A percentile compares a stretch with the other conserved stretches of the same genome.
Evolutionary conservation across 1,140 invertebrate genomes (phyloP).

Genomic region (Psix sp.): DNA sequence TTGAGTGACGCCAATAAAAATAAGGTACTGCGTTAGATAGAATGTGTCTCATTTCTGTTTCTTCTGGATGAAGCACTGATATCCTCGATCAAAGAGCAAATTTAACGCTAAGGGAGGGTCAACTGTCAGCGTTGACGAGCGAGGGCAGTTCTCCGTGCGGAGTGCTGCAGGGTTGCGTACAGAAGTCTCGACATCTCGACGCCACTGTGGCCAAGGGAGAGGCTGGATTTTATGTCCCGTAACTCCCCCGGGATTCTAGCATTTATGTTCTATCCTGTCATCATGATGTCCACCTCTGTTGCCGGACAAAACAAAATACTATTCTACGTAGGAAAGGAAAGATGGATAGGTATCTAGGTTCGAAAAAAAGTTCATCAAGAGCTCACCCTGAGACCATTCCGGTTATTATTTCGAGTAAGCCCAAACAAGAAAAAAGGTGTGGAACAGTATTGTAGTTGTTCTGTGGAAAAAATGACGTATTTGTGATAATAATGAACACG

Average conservation of each 20-base stretch:
- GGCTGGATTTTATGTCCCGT: conserved; percentile 75
- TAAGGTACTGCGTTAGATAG: conserved; percentile 48
- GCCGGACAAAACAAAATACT: conserved; percentile 73
- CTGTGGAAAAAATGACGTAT: too few species aligned
- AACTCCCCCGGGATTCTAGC: conserved; percentile 72
- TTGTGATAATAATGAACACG: too few species aligned
- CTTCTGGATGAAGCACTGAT: conserved; percentile 34
- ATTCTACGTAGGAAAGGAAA: conserved; percentile 39
- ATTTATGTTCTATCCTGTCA: conserved; percentile 74
- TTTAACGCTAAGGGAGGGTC: conserved; percentile 68
- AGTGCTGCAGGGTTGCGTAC: conserved; percentile 50
- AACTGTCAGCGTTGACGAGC: conserved; percentile 70
- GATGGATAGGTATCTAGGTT: conserved; percentile 17
- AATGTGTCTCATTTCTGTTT: conserved; percentile 28
- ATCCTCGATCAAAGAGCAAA: conserved; percentile 62
- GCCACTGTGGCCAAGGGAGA: conserved; percentile 68
- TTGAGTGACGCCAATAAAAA: conserved; percentile 61
- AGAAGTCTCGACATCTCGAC: conserved; percentile 73
- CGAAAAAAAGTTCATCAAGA: conserved; percentile 17
- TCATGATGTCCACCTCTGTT: conserved; percentile 72
- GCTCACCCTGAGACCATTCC: too few species aligned
- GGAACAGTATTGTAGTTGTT: too few species aligned
- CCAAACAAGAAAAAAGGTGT: too few species aligned
- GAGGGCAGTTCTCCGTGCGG: conserved; percentile 48
- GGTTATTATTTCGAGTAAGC: too few species aligned